These are phyloP conservation scores for Gymnosoma rotundatum DNA, from an alignment of 2,888 invertebrate species.

Conservation along the genomic window DNA sequence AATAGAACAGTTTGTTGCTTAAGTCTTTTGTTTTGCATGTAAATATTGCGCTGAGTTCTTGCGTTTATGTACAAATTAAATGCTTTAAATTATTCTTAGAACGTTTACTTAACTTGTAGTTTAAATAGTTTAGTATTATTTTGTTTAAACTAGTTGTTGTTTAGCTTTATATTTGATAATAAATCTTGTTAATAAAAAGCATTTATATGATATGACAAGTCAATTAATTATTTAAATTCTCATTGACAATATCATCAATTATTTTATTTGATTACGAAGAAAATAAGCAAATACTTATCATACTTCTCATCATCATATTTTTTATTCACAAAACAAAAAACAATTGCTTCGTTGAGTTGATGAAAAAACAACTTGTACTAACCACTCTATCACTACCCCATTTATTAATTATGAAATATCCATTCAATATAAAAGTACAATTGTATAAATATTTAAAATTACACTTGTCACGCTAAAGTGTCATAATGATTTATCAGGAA, in stretches of 20 bases:
- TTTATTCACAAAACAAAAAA: slow-evolving; percentile 4
- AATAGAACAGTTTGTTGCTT: slow-evolving; percentile 43
- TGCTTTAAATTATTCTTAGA: slow-evolving; percentile 15
- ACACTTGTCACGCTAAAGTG: slow-evolving; percentile 32
- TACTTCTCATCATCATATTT: slow-evolving; percentile 2
- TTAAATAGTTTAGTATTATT: background rate
- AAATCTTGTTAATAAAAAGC: slow-evolving; percentile 58
- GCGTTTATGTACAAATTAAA: slow-evolving; percentile 8
- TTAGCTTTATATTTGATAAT: slow-evolving; percentile 44
- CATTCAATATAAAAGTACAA: background rate
- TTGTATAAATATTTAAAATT: background rate
- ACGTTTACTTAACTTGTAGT: background rate
- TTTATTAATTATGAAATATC: background rate
- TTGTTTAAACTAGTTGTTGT: background rate
- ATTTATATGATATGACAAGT: slow-evolving; percentile 62
- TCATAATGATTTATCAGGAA: slow-evolving; percentile 55
- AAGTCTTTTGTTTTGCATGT: slow-evolving; percentile 53
- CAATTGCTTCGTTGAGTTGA: slow-evolving; percentile 27
- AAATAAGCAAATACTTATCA: background rate
- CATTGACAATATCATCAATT: slow-evolving; percentile 67
- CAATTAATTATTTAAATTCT: slow-evolving; percentile 66
- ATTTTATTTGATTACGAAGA: slow-evolving; percentile 54
- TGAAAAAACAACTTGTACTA: background rate
- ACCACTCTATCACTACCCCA: background rate
- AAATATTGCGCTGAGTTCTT: background rate